A percentile compares a stretch with the other conserved stretches of the same genome.
These are phyloP conservation scores for Orchesella cincta DNA, from an alignment of 1,140 invertebrate genomes.

Conservation along the genomic window DNA sequence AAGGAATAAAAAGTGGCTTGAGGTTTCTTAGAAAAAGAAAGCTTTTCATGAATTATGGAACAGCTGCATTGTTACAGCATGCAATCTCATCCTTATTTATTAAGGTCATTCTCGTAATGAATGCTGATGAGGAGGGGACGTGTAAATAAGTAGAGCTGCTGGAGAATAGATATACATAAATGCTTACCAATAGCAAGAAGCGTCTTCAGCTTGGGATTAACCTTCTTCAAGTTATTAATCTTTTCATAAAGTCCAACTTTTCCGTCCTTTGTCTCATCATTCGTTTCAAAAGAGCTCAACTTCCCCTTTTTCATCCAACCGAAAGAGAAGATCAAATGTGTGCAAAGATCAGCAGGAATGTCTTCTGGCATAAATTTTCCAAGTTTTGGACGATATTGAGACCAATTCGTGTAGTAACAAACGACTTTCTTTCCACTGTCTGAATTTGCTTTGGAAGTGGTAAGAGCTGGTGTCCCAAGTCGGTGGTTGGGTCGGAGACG, in stretches of 20 bases:
- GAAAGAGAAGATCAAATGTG: slow-evolving; percentile 93
- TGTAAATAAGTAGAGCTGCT: no score
- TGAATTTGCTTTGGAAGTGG: slow-evolving; percentile 3
- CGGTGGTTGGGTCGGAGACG: slow-evolving; percentile 33
- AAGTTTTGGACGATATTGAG: slow-evolving; percentile 87
- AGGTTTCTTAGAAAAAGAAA: no score
- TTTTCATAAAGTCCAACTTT: slow-evolving; percentile 86
- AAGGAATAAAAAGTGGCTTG: no score
- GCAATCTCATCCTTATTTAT: no score
- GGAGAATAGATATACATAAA: no score
- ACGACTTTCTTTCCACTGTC: slow-evolving; percentile 61
- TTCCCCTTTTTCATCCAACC: slow-evolving; percentile 95
- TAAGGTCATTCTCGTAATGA: no score
- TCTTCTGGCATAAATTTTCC: slow-evolving; percentile 94
- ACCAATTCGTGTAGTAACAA: slow-evolving; percentile 98
- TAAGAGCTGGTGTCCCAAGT: slow-evolving; percentile 29
- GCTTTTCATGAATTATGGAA: no score
- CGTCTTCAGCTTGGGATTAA: slow-evolving; percentile 85
- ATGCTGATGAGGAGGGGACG: no score
- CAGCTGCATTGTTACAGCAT: no score
- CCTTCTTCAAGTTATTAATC: slow-evolving; percentile 79
- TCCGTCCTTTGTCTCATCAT: slow-evolving; percentile 89
- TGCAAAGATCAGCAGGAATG: slow-evolving; percentile 91
- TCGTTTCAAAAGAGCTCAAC: slow-evolving; percentile 78
- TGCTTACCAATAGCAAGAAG: slow-evolving; percentile 83